These are phyloP conservation scores for Plagiodera versicolora DNA, from an alignment of 2,888 invertebrate species.

Conservation along the genomic window DNA sequence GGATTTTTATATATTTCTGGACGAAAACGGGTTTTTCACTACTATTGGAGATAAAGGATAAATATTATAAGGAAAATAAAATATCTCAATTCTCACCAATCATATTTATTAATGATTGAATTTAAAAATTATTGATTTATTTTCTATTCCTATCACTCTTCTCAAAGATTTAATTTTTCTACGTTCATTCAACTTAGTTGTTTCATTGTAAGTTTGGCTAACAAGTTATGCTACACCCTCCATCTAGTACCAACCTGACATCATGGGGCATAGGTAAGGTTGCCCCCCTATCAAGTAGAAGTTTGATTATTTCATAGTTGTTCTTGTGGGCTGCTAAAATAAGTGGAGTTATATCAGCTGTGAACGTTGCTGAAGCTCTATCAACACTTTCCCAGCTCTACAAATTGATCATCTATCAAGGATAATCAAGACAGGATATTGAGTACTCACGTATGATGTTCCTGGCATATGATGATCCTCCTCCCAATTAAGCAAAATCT, in stretches of 20 bases:
- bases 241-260: constrained; percentile 78
- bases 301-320: constrained; percentile 96
- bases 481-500: constrained; percentile 88
- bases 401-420: constrained; percentile 18
- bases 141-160: too few species aligned
- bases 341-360: constrained; percentile 92
- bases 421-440: background rate
- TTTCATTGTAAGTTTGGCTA: too few species aligned
- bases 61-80: too few species aligned
- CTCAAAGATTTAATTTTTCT: too few species aligned
- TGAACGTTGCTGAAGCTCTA: constrained; percentile 80
- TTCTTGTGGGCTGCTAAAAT: constrained; percentile 94
- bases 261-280: constrained; percentile 90
- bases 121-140: too few species aligned
- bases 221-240: too few species aligned
- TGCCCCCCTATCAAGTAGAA: constrained; percentile 90
- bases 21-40: too few species aligned
- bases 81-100: too few species aligned
- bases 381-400: constrained; percentile 88
- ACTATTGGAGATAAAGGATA: too few species aligned
- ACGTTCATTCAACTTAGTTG: background rate
- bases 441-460: constrained; percentile 64
- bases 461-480: constrained; percentile 77
- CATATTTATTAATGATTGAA: too few species aligned
- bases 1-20: too few species aligned